phyloP scores from a whole-genome alignment of 2,888 invertebrate genomes.

The Cyrtodaria siliqua region DNA sequence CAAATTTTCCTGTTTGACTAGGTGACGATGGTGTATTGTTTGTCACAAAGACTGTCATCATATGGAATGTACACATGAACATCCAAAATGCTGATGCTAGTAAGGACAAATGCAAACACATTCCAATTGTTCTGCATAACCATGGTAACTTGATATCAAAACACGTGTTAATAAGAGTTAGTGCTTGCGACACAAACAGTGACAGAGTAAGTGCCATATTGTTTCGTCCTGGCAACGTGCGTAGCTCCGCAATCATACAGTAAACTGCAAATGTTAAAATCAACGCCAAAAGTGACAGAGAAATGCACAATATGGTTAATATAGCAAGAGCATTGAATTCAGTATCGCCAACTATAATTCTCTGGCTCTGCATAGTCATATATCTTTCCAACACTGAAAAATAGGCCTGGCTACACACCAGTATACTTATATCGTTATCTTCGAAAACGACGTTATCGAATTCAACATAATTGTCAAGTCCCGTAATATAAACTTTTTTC shows the following conservation, averaged over 20 bases:
- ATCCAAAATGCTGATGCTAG: constrained; percentile 16
- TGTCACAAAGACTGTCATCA: constrained; percentile 19
- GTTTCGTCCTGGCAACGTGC: constrained; percentile 48
- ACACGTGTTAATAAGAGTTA: constrained; percentile 25
- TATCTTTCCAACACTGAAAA: too few relatives aligned
- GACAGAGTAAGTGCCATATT: constrained; percentile 26
- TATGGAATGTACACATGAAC: constrained; percentile 32
- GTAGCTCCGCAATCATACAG: constrained; percentile 15
- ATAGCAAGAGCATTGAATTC: neutral
- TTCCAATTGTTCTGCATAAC: constrained; percentile 35
- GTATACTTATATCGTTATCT: too few relatives aligned
- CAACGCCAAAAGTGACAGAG: constrained; percentile 33
- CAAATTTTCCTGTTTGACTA: constrained; percentile 5
- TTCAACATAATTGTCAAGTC: too few relatives aligned
- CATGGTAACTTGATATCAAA: neutral
- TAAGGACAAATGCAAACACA: neutral
- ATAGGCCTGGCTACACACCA: too few relatives aligned
- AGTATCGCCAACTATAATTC: too few relatives aligned
- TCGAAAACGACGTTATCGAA: too few relatives aligned
- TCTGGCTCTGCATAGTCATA: too few relatives aligned
- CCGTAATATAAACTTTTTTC: too few relatives aligned
- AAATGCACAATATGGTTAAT: constrained; percentile 28
- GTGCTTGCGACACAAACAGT: constrained; percentile 18
- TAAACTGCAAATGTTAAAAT: constrained; percentile 26
- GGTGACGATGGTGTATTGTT: neutral